Conservation (phyloP, 2,888 invertebrate genomes). For the Thymelicus sylvestris region DNA sequence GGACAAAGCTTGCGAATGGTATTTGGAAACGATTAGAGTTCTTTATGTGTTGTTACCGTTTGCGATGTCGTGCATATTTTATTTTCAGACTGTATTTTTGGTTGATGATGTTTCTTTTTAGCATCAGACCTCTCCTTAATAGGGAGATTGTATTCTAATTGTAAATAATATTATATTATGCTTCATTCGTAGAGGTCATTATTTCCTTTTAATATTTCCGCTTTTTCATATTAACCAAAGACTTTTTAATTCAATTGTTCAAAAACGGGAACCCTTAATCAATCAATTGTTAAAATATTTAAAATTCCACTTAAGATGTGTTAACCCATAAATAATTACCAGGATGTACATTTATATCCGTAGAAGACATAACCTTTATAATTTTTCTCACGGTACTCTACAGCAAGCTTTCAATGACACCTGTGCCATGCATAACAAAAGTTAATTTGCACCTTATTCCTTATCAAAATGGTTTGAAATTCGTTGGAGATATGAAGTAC, state of each 20-base stretch:
- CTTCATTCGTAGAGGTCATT: too few relatives aligned
- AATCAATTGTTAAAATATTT: constrained; percentile 43
- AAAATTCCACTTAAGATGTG: constrained; percentile 42
- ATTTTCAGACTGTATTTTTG: neutral
- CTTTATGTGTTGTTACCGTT: constrained; percentile 38
- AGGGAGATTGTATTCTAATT: too few relatives aligned
- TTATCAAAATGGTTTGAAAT: constrained; percentile 6
- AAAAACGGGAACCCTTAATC: constrained; percentile 37
- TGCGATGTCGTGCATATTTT: constrained; percentile 11
- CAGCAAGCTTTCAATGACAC: constrained; percentile 16
- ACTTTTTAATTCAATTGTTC: too few relatives aligned
- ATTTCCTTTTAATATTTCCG: too few relatives aligned
- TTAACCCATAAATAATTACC: constrained; percentile 45
- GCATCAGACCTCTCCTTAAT: too few relatives aligned
- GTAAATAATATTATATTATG: too few relatives aligned
- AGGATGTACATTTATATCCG: constrained; percentile 39
- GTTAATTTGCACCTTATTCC: constrained; percentile 3
- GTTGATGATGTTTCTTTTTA: constrained; percentile 4
- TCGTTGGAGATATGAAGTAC: neutral
- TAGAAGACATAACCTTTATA: constrained; percentile 39
- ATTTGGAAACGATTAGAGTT: constrained; percentile 52
- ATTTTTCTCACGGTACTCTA: constrained; percentile 40
- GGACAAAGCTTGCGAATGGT: constrained; percentile 54
- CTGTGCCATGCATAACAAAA: constrained; percentile 7
- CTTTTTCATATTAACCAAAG: too few relatives aligned